phyloP scores from a whole-genome alignment of 2,888 invertebrate genomes.

The Yponomeuta plumbellus region DNA sequence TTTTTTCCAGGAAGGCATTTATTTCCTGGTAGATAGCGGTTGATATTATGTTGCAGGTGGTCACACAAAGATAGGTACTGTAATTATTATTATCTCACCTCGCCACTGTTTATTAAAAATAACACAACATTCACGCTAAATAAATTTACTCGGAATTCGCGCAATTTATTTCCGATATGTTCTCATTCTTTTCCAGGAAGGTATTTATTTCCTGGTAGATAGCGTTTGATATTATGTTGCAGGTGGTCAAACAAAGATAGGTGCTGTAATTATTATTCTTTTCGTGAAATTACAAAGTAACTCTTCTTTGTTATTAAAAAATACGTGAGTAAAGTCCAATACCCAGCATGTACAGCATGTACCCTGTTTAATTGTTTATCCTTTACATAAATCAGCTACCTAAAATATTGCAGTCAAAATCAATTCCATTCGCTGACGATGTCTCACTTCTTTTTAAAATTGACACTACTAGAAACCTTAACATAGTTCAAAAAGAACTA shows the following conservation, averaged over 20 bases:
- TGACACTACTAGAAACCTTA: too few species aligned
- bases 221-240: neutral
- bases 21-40: neutral
- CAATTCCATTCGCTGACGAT: too few species aligned
- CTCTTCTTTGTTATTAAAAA: too few species aligned
- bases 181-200: neutral
- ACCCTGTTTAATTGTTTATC: too few species aligned
- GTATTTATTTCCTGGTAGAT: neutral
- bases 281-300: too few species aligned
- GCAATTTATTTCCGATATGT: conserved; percentile 3
- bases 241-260: neutral
- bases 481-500: too few species aligned
- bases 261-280: neutral
- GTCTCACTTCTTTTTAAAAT: too few species aligned
- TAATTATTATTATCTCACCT: too few species aligned
- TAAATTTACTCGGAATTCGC: neutral
- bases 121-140: conserved; percentile 22
- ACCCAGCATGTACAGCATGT: too few species aligned
- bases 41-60: neutral
- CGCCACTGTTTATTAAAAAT: conserved; percentile 32
- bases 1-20: neutral
- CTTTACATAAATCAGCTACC: too few species aligned
- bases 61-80: neutral
- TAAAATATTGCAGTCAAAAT: too few species aligned
- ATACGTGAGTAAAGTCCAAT: too few species aligned